Percentiles rank a stretch among this genome's conserved stretches.
These are phyloP conservation scores for Synchiropus splendidus DNA, from an alignment of 2,113 vertebrate genomes.

Conservation along the genomic window DNA sequence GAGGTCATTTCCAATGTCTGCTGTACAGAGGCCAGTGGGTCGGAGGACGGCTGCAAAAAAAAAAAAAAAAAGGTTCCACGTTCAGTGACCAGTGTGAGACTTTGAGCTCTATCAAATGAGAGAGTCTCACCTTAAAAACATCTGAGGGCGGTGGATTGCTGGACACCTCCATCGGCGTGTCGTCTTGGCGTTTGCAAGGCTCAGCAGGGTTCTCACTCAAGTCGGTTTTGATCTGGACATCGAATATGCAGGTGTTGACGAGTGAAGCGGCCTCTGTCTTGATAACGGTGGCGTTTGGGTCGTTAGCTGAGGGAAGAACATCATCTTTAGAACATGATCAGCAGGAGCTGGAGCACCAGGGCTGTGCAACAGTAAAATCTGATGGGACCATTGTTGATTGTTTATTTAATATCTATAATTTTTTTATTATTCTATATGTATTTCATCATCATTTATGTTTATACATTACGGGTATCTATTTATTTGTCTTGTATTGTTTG, in stretches of 20 bases:
- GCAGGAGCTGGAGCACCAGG: too few relatives aligned
- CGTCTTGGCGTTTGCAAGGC: slow-evolving; percentile 79
- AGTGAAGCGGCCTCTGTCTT: slow-evolving; percentile 86
- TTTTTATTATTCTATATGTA: too few relatives aligned
- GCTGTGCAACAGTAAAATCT: too few relatives aligned
- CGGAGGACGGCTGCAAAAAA: slow-evolving; percentile 63
- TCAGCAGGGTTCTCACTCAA: slow-evolving; percentile 71
- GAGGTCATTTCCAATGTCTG: slow-evolving; percentile 76
- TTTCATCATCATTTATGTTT: too few relatives aligned
- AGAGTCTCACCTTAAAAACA: slow-evolving; percentile 71
- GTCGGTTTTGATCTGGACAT: slow-evolving; percentile 88
- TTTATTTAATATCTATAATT: too few relatives aligned
- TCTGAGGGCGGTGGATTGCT: slow-evolving; percentile 72
- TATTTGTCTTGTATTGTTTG: too few relatives aligned
- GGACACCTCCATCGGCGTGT: slow-evolving; percentile 93
- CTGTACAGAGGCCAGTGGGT: slow-evolving; percentile 76
- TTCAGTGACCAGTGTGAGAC: too few relatives aligned
- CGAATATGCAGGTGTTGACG: slow-evolving; percentile 85
- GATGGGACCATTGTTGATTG: too few relatives aligned
- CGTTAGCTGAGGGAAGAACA: slow-evolving; percentile 46
- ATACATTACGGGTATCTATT: too few relatives aligned
- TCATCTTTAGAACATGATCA: too few relatives aligned
- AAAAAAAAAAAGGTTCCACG: slow-evolving; percentile 4
- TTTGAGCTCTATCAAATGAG: not conserved
- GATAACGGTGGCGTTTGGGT: slow-evolving; percentile 73